Evolutionary conservation across 2,888 invertebrate species (phyloP).

Genomic region (Augochlorella aurata): DNA sequence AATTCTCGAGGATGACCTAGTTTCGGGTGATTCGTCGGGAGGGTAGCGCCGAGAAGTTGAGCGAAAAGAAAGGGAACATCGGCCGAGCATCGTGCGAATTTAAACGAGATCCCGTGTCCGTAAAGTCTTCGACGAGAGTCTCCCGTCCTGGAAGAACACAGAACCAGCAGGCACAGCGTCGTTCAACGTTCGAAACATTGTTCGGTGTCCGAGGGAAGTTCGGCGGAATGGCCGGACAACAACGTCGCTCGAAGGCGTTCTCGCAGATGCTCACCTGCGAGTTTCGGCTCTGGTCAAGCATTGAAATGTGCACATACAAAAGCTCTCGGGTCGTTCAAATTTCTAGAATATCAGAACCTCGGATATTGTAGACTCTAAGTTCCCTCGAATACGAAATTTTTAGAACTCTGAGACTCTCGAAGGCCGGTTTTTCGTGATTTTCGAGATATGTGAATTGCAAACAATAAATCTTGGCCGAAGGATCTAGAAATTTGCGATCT

Average conservation of each 20-base stretch:
- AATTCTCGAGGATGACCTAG: neutral
- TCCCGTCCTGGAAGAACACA: neutral
- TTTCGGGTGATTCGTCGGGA: neutral
- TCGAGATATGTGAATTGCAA: neutral
- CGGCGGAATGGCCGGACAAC: neutral
- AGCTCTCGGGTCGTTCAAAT: neutral
- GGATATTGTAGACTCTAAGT: neutral
- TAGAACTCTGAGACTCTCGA: neutral
- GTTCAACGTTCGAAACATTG: neutral
- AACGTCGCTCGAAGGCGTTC: neutral
- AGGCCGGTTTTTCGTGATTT: neutral
- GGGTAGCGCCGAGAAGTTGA: slow-evolving; percentile 6
- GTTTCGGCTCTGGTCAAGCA: neutral
- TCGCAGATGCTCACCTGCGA: neutral
- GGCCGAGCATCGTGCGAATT: slow-evolving; percentile 21
- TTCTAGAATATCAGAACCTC: neutral
- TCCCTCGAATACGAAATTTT: neutral
- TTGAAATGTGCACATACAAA: neutral
- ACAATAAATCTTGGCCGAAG: neutral
- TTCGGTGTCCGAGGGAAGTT: neutral
- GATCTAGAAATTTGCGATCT: neutral
- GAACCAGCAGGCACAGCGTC: neutral
- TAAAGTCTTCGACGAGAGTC: neutral
- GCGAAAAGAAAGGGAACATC: neutral
- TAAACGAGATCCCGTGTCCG: neutral